phyloP scores from a whole-genome alignment of 2,888 invertebrate genomes.

The Epirrita christyi region DNA sequence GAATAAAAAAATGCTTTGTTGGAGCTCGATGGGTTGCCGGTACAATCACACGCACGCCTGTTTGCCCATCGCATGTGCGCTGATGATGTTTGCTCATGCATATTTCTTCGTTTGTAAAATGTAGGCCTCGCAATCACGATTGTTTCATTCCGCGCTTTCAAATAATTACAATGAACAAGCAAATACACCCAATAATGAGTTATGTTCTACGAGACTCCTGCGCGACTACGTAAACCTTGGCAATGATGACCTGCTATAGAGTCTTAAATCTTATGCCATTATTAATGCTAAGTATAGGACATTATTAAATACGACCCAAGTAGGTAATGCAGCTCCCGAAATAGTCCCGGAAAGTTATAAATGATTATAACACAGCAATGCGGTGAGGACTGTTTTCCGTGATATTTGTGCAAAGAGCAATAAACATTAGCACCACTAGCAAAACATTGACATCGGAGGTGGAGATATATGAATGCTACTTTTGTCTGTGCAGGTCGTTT shows the following conservation, averaged over 20 bases:
- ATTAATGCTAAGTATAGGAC: slow-evolving; percentile 13
- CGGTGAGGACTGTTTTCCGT: slow-evolving; percentile 28
- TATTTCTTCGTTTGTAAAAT: slow-evolving; percentile 53
- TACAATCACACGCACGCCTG: slow-evolving; percentile 77
- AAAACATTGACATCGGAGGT: slow-evolving; percentile 55
- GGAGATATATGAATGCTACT: slow-evolving; percentile 55
- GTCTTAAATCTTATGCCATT: slow-evolving; percentile 57
- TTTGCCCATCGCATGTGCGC: slow-evolving; percentile 69
- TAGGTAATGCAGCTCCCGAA: slow-evolving; percentile 25
- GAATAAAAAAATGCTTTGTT: slow-evolving; percentile 68
- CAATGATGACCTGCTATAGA: too few species aligned
- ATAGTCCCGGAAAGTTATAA: slow-evolving; percentile 8
- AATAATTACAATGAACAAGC: slow-evolving; percentile 23
- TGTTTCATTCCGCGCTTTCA: slow-evolving; percentile 21
- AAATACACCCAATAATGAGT: slow-evolving; percentile 17
- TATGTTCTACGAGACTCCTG: slow-evolving; percentile 35
- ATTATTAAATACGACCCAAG: slow-evolving; percentile 17
- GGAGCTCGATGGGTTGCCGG: slow-evolving; percentile 44
- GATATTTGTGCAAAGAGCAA: slow-evolving; percentile 36
- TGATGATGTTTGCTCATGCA: slow-evolving; percentile 78
- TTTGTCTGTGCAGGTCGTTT: slow-evolving; percentile 46
- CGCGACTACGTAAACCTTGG: slow-evolving; percentile 61
- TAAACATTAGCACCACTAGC: slow-evolving; percentile 37
- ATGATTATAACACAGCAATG: slow-evolving; percentile 21
- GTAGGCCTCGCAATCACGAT: slow-evolving; percentile 32